Evolutionary conservation across 2,797 vertebrate species (phyloP), one percentile per base, ranked within the genome.

Genomic region (Enteromius fasciolatus): DNA sequence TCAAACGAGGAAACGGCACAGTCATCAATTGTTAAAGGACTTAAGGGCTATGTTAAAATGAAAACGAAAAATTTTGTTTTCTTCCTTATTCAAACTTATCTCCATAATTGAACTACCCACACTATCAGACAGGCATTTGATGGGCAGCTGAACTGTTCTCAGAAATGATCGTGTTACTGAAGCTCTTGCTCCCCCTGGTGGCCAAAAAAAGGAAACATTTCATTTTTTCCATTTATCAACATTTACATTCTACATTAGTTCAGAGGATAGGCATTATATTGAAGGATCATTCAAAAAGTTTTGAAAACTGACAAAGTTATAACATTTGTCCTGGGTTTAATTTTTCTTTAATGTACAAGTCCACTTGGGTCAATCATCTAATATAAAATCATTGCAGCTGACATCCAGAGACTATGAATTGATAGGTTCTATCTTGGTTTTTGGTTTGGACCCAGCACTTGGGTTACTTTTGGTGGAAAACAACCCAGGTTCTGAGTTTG

Each of bases 101-200:
- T 17, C 28, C 25, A 17, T 25, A 63, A 3, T 31, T 28, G 7
- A 17, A 31, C 28, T 8, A 28, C 17, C 14, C 1, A 17, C 3
- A 5, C 14, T 33, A 17, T 63, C 14, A 31, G 59, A 31, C 25
- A 28, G 59, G 23, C 25, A 18, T 76, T 63, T 18, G n/a, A 54
- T 4, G 46, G 63, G n/a, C n/a, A 68, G 14, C 4, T 68, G 28
- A 66, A 78, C n/a, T 39, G 28, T 10, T 23, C 33, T 54, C 5
- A 12, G 17, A 28, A 17, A 31, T 46, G 20, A 28, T 11, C 0
- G 28, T 0, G 52, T 84, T 61, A 48, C 1, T 84, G 14, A 67
- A 46, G 15, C 33, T 70, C 63, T 84, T 67, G 76, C 76, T 31
- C 76, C 72, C 46, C 28, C 31, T 84, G 54, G 20, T 80, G 86